Base-by-base conservation (phyloP, 2,888 invertebrate species). In the Brachypalpus laphriformis region DNA sequence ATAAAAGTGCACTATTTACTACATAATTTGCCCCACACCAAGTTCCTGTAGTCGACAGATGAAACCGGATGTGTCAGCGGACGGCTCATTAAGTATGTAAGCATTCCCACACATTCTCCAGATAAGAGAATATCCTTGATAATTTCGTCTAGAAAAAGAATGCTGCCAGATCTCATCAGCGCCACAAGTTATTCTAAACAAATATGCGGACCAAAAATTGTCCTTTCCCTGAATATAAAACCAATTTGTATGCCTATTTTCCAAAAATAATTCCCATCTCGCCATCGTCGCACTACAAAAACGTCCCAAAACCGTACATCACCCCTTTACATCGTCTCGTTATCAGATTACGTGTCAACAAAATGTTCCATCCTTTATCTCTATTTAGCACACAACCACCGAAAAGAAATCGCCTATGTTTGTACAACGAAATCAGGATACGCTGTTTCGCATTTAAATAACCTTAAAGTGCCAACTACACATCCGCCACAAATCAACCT, bases 371-470 rank as follows among this genome's bases (percentile, higher is more conserved):
- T 61, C 77, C 77, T 76, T 76, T 76, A 76, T 76, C 68, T 61
- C 31, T 70, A 68, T 61, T 77, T 49, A 45, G 34, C 68, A 70
- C 51, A 77, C 42, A 14, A 45, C 16, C 20, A 25, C 31, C 18
- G 25, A 42, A 40, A 56, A 56, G 18, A 47, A 68, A 51, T 28
- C 56, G 70, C 47, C 47, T 71, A 54, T 78, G 78, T 78, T 71
- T 78, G 56, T 20, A 47, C 37, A 71, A 18, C 70, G 34, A 37
- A 56, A 71, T 54, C 70, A 45, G 22, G 51, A 56, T 47, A 47
- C 78, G 78, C 78, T 56, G 54, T 63, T 71, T 49, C 63, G 71
- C 78, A 71, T 78, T 70, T 78, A 78, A 78, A 78, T 71, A 78
- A 37, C 78, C 63, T 65, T 57, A 78, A 78, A 78, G 70, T 31